These are phyloP conservation scores for Boloria selene DNA, from an alignment of 2,888 invertebrate species.

Conservation along the genomic window DNA sequence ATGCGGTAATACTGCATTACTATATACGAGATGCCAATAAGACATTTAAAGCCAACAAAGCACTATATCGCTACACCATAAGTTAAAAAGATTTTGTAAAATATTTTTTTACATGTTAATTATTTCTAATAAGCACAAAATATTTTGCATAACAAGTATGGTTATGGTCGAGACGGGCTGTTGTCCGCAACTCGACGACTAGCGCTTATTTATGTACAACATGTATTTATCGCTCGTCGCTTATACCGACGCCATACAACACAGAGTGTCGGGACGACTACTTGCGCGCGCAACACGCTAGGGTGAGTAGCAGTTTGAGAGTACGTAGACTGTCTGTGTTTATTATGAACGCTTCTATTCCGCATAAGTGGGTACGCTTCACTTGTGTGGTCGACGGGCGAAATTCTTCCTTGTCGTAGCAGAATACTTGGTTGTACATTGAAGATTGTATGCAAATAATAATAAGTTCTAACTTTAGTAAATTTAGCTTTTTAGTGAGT, in stretches of 20 bases:
- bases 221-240: conserved; percentile 42
- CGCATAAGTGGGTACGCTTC: conserved; percentile 16
- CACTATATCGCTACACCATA: no score
- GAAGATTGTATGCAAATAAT: neutral
- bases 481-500: no score
- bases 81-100: no score
- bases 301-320: conserved; percentile 43
- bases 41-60: no score
- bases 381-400: conserved; percentile 1
- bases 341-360: conserved; percentile 28
- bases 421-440: neutral
- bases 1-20: no score
- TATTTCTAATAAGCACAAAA: neutral
- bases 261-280: conserved; percentile 45
- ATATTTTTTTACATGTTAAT: no score
- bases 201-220: no score
- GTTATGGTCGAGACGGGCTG: no score
- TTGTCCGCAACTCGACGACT: no score
- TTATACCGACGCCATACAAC: conserved; percentile 36
- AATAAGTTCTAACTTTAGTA: neutral
- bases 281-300: conserved; percentile 63
- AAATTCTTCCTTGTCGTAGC: neutral
- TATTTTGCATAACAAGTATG: no score
- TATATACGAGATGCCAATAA: no score
- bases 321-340: conserved; percentile 36